Base-by-base conservation (phyloP, 1,140 invertebrate species). In the Tetranychus urticae region DNA sequence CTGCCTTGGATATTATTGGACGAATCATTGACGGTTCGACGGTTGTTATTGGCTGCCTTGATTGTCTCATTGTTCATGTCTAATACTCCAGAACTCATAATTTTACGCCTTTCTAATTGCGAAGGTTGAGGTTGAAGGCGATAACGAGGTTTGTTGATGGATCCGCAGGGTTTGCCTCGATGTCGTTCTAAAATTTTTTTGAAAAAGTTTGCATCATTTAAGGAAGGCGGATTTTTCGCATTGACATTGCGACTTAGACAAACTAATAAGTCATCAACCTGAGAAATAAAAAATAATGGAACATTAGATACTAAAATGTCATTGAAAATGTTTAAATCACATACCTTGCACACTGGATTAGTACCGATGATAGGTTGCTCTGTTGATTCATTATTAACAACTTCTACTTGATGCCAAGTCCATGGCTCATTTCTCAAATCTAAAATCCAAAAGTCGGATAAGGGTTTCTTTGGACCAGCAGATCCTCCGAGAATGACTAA, bases 381-480 rank as follows among this genome's bases (percentile, higher is more conserved):
- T 8, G n/a, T 6, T 14, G 14, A 14, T 1, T 58, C 37, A 58
- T 5, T n/a, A 3, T 42, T 6, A 13, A 33, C 14, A 42, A 58
- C 33, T 45, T 42, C 42, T 5, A 58, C 31, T 45, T 8, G n/a
- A 39, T 14, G 12, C 57, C 57, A 58, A 12, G 13, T 13, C 57
- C 57, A 58, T 1, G 10, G 14, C 14, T 46, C 37, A 46, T 14
- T 34, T 42, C 42, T 23, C 10, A 58, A n/a, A 33, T 42, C 36
- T 3, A 58, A 33, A 10, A 58, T 7, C 57, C 57, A 58, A 14
- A 58, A n/a, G 31, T 58, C 57, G 36, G 36, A 39, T 7, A 45
- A 46, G 2, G 45, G 12, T 69, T 77, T 76, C 69, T 81, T 83
- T 31, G 80, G 80, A 14, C 81, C 80, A 58, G 79, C 80, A 69